These are phyloP conservation scores for Nomada fucata DNA, from an alignment of 2,888 invertebrate species.

Conservation along the genomic window DNA sequence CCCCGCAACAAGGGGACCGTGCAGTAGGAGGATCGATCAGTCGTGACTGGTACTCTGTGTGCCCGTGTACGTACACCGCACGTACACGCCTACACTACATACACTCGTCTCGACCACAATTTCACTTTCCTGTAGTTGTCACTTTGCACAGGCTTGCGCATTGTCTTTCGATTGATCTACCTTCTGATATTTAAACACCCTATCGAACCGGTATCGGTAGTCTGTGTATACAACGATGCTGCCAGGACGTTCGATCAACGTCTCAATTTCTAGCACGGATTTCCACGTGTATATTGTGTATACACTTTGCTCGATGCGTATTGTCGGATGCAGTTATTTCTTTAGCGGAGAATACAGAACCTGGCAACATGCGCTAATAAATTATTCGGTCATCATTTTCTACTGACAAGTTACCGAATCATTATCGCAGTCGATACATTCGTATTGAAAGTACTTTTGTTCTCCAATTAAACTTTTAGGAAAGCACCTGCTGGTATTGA, in stretches of 20 bases:
- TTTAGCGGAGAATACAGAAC: too few relatives aligned
- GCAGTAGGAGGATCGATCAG: constrained; percentile 77
- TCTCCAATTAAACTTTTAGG: too few relatives aligned
- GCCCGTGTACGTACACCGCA: constrained; percentile 49
- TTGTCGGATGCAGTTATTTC: too few relatives aligned
- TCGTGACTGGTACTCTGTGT: constrained; percentile 68
- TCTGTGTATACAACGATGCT: constrained; percentile 15
- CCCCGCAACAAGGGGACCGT: constrained; percentile 68
- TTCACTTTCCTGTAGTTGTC: constrained; percentile 57
- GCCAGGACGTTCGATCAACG: constrained; percentile 33
- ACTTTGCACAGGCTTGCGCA: constrained; percentile 37
- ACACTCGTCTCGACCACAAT: constrained; percentile 18
- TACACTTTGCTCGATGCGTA: background rate
- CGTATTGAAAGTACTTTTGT: too few relatives aligned
- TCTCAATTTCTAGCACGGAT: constrained; percentile 19
- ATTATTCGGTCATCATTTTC: too few relatives aligned
- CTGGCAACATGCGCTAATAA: too few relatives aligned
- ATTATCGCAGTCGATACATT: too few relatives aligned
- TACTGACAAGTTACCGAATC: too few relatives aligned
- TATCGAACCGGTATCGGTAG: constrained; percentile 19
- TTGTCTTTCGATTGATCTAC: constrained; percentile 31
- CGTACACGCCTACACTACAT: background rate
- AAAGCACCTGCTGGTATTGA: too few relatives aligned
- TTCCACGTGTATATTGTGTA: background rate
- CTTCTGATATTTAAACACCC: constrained; percentile 24